phyloP scores from a whole-genome alignment of 2,113 vertebrate genomes.

The Leptocoma aspasia region DNA sequence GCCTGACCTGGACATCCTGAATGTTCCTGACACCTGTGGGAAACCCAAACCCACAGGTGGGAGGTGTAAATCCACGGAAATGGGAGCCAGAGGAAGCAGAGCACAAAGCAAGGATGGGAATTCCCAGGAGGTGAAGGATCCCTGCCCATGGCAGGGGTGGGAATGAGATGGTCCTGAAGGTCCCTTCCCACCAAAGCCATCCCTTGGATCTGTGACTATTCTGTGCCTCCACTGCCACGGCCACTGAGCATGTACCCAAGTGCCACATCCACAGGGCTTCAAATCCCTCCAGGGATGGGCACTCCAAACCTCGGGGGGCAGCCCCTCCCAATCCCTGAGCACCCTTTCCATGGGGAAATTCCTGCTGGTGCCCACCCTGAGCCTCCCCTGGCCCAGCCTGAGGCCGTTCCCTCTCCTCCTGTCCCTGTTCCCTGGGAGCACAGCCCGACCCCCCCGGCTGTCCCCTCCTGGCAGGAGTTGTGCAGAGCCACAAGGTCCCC shows the following conservation, averaged over 20 bases:
- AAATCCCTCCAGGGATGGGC: not conserved
- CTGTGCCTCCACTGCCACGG: not conserved
- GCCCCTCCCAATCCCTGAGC: rapidly evolving
- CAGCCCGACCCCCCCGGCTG: not conserved
- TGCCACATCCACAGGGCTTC: not conserved
- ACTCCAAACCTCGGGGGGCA: not conserved
- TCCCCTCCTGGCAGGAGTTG: not conserved
- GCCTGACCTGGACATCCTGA: not conserved
- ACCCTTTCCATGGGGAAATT: not conserved
- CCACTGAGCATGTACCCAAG: not conserved
- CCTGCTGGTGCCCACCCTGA: rapidly evolving
- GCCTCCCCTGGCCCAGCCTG: not conserved
- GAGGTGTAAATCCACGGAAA: not conserved
- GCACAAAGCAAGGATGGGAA: not conserved
- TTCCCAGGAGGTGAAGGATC: not conserved
- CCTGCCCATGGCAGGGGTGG: not conserved
- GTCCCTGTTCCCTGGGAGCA: not conserved
- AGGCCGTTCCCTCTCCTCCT: not conserved
- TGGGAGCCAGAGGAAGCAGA: not conserved
- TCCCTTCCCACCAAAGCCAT: not conserved
- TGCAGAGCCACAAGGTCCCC: not conserved
- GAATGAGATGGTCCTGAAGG: not conserved
- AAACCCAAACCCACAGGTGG: not conserved
- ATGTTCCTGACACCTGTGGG: not conserved
- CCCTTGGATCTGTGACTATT: not conserved